Conservation (phyloP, 2,113 vertebrate genomes). For the Orycteropus afer region DNA sequence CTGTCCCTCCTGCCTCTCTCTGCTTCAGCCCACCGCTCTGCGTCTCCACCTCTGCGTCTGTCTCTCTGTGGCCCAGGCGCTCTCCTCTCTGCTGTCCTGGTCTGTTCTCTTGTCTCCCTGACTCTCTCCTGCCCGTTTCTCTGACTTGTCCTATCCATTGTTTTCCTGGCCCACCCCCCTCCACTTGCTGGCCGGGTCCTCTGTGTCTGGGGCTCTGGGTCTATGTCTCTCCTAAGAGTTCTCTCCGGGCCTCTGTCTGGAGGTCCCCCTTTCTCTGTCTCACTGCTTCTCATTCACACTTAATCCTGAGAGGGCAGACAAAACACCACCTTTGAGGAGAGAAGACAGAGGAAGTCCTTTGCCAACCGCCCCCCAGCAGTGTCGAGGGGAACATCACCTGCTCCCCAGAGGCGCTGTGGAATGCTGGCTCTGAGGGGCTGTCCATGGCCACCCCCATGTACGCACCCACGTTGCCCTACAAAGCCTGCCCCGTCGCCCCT, state of each 20-base stretch:
- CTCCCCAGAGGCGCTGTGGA: neutral
- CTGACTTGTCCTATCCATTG: neutral
- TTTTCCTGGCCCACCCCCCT: neutral
- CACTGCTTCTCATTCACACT: neutral
- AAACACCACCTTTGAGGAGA: neutral
- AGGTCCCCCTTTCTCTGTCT: neutral
- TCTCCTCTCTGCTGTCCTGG: no score
- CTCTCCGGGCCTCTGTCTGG: neutral
- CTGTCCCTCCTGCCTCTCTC: no score
- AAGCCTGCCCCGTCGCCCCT: accelerated
- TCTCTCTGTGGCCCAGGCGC: no score
- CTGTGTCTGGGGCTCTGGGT: neutral
- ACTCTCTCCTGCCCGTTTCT: neutral
- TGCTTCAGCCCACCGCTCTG: neutral
- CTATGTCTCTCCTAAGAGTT: neutral
- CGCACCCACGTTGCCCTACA: accelerated
- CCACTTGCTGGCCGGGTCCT: accelerated
- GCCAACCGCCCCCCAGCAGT: neutral
- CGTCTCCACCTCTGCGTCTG: no score
- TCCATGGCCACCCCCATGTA: accelerated
- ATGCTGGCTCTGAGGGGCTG: neutral
- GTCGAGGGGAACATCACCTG: neutral
- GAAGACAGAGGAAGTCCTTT: neutral
- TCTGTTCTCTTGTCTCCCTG: neutral
- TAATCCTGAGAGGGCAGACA: neutral